Conservation (phyloP, 2,888 invertebrate species). For the Ditula angustiorana region DNA sequence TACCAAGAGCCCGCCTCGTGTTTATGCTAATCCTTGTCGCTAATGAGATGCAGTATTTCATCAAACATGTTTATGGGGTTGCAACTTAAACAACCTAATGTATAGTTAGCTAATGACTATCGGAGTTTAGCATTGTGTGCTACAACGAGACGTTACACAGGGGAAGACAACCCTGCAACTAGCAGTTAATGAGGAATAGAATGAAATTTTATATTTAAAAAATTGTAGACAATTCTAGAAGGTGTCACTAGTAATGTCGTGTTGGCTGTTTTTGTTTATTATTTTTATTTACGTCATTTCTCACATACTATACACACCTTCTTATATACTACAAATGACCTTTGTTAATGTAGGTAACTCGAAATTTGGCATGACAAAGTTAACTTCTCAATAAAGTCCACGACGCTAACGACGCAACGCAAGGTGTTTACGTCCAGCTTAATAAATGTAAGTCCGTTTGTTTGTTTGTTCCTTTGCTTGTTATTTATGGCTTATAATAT, state of each 20-base stretch:
- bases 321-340: no score
- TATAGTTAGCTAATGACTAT: neutral
- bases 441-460: constrained; percentile 24
- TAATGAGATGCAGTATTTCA: constrained; percentile 57
- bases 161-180: neutral
- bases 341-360: no score
- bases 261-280: no score
- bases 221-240: no score
- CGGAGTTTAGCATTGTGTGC: neutral
- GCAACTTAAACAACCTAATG: neutral
- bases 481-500: constrained; percentile 22
- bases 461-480: constrained; percentile 7
- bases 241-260: no score
- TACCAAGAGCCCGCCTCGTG: constrained; percentile 36
- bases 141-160: neutral
- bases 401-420: constrained; percentile 24
- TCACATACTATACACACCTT: no score
- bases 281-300: no score
- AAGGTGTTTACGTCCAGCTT: constrained; percentile 25
- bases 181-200: no score
- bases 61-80: constrained; percentile 36
- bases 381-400: neutral
- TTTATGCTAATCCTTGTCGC: constrained; percentile 61
- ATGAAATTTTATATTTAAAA: no score
- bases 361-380: neutral